Conservation (phyloP, 2,888 invertebrate genomes). For the Penaeus monodon region DNA sequence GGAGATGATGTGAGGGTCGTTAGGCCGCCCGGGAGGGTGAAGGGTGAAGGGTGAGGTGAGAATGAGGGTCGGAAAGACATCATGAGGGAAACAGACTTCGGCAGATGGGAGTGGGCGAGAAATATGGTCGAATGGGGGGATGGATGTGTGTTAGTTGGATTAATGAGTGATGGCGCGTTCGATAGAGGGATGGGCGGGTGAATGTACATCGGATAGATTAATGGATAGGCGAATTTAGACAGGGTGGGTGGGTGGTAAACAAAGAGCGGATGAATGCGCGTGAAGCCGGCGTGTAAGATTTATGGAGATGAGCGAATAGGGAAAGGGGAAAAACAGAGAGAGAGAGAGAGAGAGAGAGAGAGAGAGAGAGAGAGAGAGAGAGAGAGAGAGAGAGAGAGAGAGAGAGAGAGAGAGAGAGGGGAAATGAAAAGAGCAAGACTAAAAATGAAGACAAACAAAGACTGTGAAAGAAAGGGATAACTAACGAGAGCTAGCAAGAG, state of each 20-base stretch:
- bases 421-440: neutral
- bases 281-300: neutral
- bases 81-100: too few species aligned
- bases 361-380: too few species aligned
- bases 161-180: too few species aligned
- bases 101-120: too few species aligned
- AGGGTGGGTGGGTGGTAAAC: neutral
- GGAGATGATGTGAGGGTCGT: neutral
- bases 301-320: neutral
- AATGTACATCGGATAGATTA: neutral
- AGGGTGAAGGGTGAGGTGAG: neutral
- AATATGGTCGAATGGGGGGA: too few species aligned
- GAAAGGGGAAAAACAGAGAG: neutral
- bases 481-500: too few species aligned
- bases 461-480: too few species aligned
- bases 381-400: too few species aligned
- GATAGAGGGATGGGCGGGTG: too few species aligned
- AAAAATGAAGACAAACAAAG: too few species aligned
- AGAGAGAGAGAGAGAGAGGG: neutral
- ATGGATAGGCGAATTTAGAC: neutral
- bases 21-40: slow-evolving; percentile 2
- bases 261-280: neutral
- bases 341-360: neutral
- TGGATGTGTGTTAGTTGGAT: too few species aligned
- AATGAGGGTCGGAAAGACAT: too few species aligned